These are phyloP conservation scores for Fissipunctia ypsillon DNA, from an alignment of 2,888 invertebrate species.

Conservation along the genomic window DNA sequence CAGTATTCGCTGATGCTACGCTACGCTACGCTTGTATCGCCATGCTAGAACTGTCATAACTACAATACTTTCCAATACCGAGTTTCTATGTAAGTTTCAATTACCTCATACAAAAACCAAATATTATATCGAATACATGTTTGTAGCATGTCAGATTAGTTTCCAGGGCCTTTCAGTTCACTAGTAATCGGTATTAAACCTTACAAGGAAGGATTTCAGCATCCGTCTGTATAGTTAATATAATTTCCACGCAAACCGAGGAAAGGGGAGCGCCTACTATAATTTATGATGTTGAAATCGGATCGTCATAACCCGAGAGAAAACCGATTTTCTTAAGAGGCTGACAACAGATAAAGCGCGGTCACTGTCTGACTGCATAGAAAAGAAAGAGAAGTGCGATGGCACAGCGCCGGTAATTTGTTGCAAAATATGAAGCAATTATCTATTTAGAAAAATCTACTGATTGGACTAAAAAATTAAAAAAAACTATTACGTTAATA, in stretches of 20 bases:
- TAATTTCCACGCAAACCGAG: constrained; percentile 9
- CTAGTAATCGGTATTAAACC: constrained; percentile 7
- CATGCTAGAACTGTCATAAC: too few species aligned
- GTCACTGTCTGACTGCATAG: too few species aligned
- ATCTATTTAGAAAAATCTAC: too few species aligned
- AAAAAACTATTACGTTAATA: too few species aligned
- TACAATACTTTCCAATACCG: too few species aligned
- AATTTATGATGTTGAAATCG: constrained; percentile 42
- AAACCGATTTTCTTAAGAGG: constrained; percentile 14
- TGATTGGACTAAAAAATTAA: too few species aligned
- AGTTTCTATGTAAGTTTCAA: background rate
- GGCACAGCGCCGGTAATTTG: too few species aligned
- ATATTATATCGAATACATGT: background rate
- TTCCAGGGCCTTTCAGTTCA: background rate
- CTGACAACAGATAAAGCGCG: too few species aligned
- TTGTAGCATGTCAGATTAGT: background rate
- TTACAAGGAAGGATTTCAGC: background rate
- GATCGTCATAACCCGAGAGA: constrained; percentile 7
- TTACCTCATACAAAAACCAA: background rate
- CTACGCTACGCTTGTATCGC: too few species aligned
- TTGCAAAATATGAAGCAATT: too few species aligned
- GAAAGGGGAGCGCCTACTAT: constrained; percentile 4
- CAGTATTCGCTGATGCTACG: too few species aligned
- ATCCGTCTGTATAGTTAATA: constrained; percentile 31
- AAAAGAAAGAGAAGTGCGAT: too few species aligned